These are phyloP conservation scores for Drosophila tsacasi DNA, from an alignment of 1,140 invertebrate species.

Conservation along the genomic window DNA sequence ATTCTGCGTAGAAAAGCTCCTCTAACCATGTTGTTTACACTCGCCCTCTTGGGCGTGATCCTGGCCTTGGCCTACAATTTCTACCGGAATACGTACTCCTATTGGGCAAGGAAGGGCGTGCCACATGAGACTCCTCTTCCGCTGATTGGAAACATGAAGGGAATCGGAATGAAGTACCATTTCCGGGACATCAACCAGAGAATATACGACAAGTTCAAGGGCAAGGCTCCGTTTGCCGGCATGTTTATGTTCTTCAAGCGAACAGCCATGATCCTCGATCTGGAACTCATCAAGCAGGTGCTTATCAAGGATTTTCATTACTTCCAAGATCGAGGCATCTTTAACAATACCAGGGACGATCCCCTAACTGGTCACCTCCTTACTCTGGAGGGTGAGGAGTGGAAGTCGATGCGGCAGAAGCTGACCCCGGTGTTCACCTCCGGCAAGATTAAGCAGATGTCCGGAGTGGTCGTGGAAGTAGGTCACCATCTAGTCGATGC, in stretches of 20 bases:
- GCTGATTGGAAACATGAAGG: slow-evolving; percentile 77
- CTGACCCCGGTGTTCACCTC: slow-evolving; percentile 87
- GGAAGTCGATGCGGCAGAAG: slow-evolving; percentile 86
- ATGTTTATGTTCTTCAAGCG: slow-evolving; percentile 57
- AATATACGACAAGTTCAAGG: slow-evolving; percentile 76
- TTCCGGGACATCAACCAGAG: slow-evolving; percentile 58
- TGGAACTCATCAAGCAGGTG: slow-evolving; percentile 74
- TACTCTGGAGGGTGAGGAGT: slow-evolving; percentile 85
- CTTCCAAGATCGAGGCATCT: slow-evolving; percentile 85
- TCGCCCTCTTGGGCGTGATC: slow-evolving; percentile 40
- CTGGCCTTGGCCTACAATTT: slow-evolving; percentile 35
- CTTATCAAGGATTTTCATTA: slow-evolving; percentile 78
- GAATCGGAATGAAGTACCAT: slow-evolving; percentile 41
- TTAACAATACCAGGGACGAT: slow-evolving; percentile 86
- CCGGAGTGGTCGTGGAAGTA: slow-evolving; percentile 76
- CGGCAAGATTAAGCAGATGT: slow-evolving; percentile 87
- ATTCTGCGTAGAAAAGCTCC: not conserved
- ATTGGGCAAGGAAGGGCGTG: slow-evolving; percentile 84
- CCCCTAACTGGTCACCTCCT: slow-evolving; percentile 86
- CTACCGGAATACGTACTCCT: slow-evolving; percentile 61
- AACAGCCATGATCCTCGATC: slow-evolving; percentile 50
- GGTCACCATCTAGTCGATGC: slow-evolving; percentile 56
- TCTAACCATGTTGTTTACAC: slow-evolving; percentile 60
- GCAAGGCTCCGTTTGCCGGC: slow-evolving; percentile 57
- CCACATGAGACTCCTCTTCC: slow-evolving; percentile 72